A percentile compares a stretch with the other conserved stretches of the same genome.
Conservation (phyloP, 1,140 invertebrate species). For the Temnothorax curvispinosus region DNA sequence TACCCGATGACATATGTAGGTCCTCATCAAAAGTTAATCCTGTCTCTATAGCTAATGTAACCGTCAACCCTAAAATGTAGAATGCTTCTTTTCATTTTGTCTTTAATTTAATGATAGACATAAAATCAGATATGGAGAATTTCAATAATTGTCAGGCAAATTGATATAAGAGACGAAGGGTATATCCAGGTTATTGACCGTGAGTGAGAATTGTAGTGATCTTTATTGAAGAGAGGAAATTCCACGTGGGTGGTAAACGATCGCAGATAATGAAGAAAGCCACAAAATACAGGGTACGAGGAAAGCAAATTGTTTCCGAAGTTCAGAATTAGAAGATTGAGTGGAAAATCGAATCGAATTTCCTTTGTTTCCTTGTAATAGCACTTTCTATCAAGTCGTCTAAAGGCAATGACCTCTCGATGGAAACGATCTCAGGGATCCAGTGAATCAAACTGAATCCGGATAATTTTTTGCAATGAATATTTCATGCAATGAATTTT, state of each 20-base stretch:
- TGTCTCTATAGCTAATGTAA: neutral
- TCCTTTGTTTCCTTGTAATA: neutral
- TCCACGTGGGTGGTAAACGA: conserved; percentile 50
- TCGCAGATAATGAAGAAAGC: conserved; percentile 49
- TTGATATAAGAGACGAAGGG: neutral
- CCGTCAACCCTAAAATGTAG: neutral
- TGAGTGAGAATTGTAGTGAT: conserved; percentile 11
- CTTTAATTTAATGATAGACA: neutral
- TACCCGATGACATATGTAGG: conserved; percentile 3
- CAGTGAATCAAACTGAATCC: neutral
- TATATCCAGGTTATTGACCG: neutral
- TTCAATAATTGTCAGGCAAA: conserved; percentile 10
- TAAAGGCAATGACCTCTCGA: neutral
- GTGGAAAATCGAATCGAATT: conserved; percentile 22
- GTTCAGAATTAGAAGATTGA: neutral
- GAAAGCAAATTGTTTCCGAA: conserved; percentile 10
- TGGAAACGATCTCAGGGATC: neutral
- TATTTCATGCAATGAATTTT: neutral
- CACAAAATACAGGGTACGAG: conserved; percentile 47
- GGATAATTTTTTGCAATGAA: neutral
- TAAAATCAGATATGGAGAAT: neutral
- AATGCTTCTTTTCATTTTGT: neutral
- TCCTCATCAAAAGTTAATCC: conserved; percentile 35
- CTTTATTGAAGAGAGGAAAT: conserved; percentile 15
- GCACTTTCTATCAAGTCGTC: neutral